A percentile compares a stretch with the other conserved stretches of the same genome.
Conservation (phyloP, 2,797 vertebrate species). For the Dendrocincla fuliginosa region DNA sequence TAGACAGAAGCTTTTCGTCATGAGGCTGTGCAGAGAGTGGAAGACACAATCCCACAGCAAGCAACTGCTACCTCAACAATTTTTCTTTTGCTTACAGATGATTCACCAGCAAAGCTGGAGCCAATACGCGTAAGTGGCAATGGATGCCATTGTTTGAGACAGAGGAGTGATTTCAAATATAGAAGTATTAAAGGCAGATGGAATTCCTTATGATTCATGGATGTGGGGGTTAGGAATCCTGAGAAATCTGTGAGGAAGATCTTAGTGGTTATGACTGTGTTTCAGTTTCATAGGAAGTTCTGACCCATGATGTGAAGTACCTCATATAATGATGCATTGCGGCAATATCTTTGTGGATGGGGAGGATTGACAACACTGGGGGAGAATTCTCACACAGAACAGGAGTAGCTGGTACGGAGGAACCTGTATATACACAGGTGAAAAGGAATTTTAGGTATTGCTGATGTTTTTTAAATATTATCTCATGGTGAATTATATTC, state of each 20-base stretch:
- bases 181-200: not conserved
- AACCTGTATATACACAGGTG: not conserved
- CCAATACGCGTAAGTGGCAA: not conserved
- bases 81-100: slow-evolving; percentile 1
- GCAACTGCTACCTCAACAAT: slow-evolving; percentile 15
- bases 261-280: not conserved
- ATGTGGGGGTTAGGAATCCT: not conserved
- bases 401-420: not conserved
- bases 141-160: not conserved
- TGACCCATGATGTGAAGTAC: not conserved
- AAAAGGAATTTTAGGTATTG: not conserved
- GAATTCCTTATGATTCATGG: not conserved
- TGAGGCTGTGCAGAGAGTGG: not conserved
- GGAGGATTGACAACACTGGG: not conserved
- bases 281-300: not conserved
- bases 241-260: not conserved
- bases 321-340: not conserved
- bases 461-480: not conserved
- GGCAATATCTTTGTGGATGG: not conserved
- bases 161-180: not conserved
- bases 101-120: slow-evolving; percentile 12
- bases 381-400: not conserved
- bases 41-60: not conserved
- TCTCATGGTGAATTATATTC: not conserved
- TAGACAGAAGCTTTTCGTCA: not conserved